Conservation (phyloP, 2,888 invertebrate genomes). For the Tachystola acroxantha region DNA sequence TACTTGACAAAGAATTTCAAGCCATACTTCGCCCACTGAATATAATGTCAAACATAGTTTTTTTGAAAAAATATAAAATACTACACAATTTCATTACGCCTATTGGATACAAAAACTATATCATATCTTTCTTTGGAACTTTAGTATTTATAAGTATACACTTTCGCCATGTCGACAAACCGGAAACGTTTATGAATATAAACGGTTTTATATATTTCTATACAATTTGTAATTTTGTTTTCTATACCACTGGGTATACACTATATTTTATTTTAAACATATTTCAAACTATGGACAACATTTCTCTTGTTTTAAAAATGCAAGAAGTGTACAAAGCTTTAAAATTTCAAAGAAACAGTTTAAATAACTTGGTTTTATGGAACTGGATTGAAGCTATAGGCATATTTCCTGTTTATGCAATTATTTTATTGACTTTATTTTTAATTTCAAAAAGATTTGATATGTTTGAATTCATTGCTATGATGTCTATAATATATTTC, state of each 20-base stretch:
- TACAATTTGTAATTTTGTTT: background rate
- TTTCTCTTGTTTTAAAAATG: background rate
- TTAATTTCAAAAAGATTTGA: background rate
- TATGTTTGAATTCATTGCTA: background rate
- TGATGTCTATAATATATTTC: background rate
- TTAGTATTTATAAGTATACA: background rate
- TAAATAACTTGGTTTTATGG: background rate
- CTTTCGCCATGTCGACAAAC: background rate
- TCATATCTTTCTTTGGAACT: background rate
- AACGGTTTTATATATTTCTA: background rate
- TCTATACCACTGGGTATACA: background rate
- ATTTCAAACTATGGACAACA: background rate
- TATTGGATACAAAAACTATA: background rate
- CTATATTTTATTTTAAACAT: background rate
- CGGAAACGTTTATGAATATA: background rate
- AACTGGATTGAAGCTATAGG: background rate
- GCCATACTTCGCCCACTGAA: background rate
- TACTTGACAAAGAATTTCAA: background rate
- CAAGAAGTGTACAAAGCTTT: background rate
- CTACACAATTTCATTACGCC: background rate
- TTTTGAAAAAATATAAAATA: background rate
- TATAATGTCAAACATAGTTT: background rate
- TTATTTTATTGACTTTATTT: background rate
- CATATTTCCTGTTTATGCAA: background rate
- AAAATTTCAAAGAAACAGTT: background rate